Evolutionary conservation across 2,888 invertebrate genomes (phyloP), one percentile per base, ranked within the genome.

Genomic region (Euzophera pinguis): DNA sequence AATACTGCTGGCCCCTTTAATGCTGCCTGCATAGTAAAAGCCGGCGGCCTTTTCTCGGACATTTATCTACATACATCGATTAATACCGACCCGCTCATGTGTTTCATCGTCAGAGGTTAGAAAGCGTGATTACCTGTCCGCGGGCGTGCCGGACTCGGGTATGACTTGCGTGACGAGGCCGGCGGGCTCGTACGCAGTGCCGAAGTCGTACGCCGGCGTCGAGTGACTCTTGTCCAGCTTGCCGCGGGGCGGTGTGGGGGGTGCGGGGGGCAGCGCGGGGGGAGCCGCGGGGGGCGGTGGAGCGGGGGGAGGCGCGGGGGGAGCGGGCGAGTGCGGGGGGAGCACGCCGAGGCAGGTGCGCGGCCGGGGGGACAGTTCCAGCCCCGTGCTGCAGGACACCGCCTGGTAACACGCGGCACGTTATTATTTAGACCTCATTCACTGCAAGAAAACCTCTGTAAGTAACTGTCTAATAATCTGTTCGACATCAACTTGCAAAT

Each of bases 191-290:
- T 16, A n/a, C 32, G 66, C 71, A 8, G 61, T 86, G 53, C 82
- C 91, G 45, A 91, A 89, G 78, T 95, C 95, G 78, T 95, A 95
- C 0, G 95, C 95, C 1, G 96, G 96, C n/a, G 95, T 95, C 62
- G 95, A 96, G 75, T 94, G 93, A 65, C 94, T 94, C 82, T 96
- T 96, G 83, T 96, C 96, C 49, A 96, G 83, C 59, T 92, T 92
- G 55, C 71, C 82, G 12, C 81, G 77, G 55, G 61, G 79, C 71
- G 3, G 16, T 39, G 53, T 50, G 32, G 49, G 56, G 54, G 22
- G 41, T n/a, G n/a, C n/a, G 47, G 47, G 51, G 17, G 47, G 55
- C 17, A 29, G 52, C 52, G 53, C 35, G 41, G 34, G 56, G 55
- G 17, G 17, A 22, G 27, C 53, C 53, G 45, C 13, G 32, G 17